phyloP scores from a whole-genome alignment of 2,888 invertebrate species.

The Chironomus tentans region DNA sequence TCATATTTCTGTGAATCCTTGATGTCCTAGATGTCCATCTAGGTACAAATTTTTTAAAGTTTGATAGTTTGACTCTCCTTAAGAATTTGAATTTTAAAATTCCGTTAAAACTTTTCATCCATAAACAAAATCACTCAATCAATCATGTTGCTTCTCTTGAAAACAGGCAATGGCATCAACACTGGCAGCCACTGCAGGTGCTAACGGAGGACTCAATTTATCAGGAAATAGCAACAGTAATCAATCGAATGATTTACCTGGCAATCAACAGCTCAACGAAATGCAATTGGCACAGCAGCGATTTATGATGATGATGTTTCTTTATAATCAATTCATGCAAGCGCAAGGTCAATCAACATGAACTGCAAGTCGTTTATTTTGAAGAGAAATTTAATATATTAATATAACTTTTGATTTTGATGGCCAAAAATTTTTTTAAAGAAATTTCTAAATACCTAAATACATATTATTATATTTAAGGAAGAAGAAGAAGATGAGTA shows the following conservation, averaged over 20 bases:
- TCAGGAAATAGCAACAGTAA: not conserved
- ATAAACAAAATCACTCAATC: not conserved
- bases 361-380: not conserved
- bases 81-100: not conserved
- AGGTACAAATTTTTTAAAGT: too few relatives aligned
- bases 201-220: not conserved
- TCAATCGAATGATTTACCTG: not conserved
- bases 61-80: too few relatives aligned
- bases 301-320: slow-evolving; percentile 26
- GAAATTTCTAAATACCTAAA: not conserved
- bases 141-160: not conserved
- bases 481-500: not conserved
- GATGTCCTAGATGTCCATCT: too few relatives aligned
- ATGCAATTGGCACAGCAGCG: slow-evolving; percentile 24
- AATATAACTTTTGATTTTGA: not conserved
- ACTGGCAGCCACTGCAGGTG: not conserved
- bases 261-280: slow-evolving; percentile 12
- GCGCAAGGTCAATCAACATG: slow-evolving; percentile 18
- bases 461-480: not conserved
- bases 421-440: slow-evolving; percentile 12
- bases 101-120: not conserved
- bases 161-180: slow-evolving; percentile 23
- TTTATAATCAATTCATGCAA: slow-evolving; percentile 20
- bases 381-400: not conserved
- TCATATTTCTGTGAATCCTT: too few relatives aligned